Evolutionary conservation across 2,113 vertebrate species (phyloP).

Genomic region (Colaptes auratus): DNA sequence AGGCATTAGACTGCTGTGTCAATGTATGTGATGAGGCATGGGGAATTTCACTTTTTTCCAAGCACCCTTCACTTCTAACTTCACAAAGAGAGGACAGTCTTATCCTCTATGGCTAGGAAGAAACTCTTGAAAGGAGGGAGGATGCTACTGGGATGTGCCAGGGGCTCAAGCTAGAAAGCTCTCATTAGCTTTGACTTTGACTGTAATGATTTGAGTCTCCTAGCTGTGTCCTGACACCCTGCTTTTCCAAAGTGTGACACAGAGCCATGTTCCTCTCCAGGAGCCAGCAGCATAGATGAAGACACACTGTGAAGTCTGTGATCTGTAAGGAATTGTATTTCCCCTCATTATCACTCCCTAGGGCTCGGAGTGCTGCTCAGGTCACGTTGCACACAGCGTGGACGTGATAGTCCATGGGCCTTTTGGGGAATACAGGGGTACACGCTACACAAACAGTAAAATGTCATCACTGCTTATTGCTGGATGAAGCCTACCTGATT

Average conservation of each 20-base stretch:
- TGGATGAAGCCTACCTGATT: background rate
- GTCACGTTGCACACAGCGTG: background rate
- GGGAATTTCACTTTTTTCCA: background rate
- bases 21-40: background rate
- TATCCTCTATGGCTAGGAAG: background rate
- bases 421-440: background rate
- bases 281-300: conserved; percentile 1
- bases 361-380: background rate
- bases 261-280: background rate
- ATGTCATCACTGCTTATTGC: background rate
- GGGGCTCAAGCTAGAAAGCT: background rate
- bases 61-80: background rate
- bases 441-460: background rate
- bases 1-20: background rate
- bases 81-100: background rate
- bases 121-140: background rate
- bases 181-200: conserved; percentile 18
- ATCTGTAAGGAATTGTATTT: background rate
- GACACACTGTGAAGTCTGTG: background rate
- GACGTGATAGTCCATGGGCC: background rate
- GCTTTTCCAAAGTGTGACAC: background rate
- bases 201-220: background rate
- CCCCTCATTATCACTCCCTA: background rate
- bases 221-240: background rate
- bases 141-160: background rate